Evolutionary conservation across 2,888 invertebrate genomes (phyloP), one percentile per base, ranked within the genome.

Genomic region (Hydroisotoma schaefferi): DNA sequence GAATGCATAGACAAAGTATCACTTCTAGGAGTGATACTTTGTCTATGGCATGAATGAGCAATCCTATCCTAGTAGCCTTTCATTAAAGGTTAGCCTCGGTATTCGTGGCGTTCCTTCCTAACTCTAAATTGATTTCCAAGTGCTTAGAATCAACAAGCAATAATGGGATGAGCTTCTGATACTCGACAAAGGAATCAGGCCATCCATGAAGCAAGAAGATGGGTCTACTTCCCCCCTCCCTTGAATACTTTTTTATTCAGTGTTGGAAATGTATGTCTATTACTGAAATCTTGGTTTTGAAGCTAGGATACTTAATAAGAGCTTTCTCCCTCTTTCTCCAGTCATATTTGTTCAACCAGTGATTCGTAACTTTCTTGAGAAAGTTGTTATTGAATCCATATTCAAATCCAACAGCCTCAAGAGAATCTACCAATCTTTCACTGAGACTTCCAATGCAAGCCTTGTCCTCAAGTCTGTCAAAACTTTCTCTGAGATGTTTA

Each of bases 371-470:
- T 67, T 81, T 81, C 12, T 81, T 78, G 3, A 92, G 76, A 64
- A 84, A 84, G 38, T 84, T 80, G 0, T 85, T 78, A 74, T 90
- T 88, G 75, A 93, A 86, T 2, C 94, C 94, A 74, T 92, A 92
- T 60, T 85, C 82, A 77, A 90, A 93, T 5, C 82, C 83, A 0
- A 80, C 77, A 49, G 82, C 83, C 63, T 77, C 74, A 61, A 78
- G 55, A 0, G 77, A 74, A 4, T 75, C 74, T 20, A 71, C 63
- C 40, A 77, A 70, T 15, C 76, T 71, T 2, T 76, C 68, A 5
- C 66, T 22, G 57, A 40, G 10, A 67, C 52, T 76, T 88, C 85
- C 48, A 88, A 74, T 53, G 78, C 80, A 53, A 90, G 77, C 53
- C 87, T 80, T 20, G 77, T 70, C 68, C 82, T 81, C 44, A 88